Evolutionary conservation across 2,113 vertebrate species (phyloP).

Genomic region (Morone saxatilis): DNA sequence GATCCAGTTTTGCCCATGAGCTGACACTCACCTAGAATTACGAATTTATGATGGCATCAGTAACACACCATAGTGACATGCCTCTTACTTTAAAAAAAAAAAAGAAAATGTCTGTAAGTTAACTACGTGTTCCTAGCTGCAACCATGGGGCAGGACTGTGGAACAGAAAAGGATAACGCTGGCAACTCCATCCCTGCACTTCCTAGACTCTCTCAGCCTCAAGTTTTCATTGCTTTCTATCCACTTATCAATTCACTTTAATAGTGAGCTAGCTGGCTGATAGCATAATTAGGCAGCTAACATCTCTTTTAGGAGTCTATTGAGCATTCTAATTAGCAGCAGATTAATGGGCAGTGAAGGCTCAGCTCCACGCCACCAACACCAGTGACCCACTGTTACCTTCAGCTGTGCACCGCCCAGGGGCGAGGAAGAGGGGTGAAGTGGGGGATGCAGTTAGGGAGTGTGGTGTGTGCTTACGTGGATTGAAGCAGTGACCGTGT

Average conservation of each 20-base stretch:
- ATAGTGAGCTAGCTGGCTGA: conserved; percentile 77
- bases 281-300: conserved; percentile 78
- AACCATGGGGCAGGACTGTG: conserved; percentile 42
- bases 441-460: conserved; percentile 57
- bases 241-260: conserved; percentile 75
- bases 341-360: conserved; percentile 77
- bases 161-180: conserved; percentile 8
- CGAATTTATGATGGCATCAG: background rate
- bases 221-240: conserved; percentile 70
- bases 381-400: conserved; percentile 76
- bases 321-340: conserved; percentile 81
- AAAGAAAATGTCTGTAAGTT: conserved; percentile 29
- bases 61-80: conserved; percentile 22
- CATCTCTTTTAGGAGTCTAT: conserved; percentile 80
- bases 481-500: conserved; percentile 19
- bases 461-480: conserved; percentile 23
- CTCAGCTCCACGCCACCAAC: conserved; percentile 71
- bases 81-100: conserved; percentile 19
- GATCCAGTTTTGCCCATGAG: conserved; percentile 3
- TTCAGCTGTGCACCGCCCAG: conserved; percentile 78
- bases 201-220: conserved; percentile 29
- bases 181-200: conserved; percentile 18
- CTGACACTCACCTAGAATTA: no score
- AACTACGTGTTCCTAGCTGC: conserved; percentile 34
- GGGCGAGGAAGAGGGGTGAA: conserved; percentile 66